Conservation (phyloP, 2,797 vertebrate genomes). For the Sylvia borin region DNA sequence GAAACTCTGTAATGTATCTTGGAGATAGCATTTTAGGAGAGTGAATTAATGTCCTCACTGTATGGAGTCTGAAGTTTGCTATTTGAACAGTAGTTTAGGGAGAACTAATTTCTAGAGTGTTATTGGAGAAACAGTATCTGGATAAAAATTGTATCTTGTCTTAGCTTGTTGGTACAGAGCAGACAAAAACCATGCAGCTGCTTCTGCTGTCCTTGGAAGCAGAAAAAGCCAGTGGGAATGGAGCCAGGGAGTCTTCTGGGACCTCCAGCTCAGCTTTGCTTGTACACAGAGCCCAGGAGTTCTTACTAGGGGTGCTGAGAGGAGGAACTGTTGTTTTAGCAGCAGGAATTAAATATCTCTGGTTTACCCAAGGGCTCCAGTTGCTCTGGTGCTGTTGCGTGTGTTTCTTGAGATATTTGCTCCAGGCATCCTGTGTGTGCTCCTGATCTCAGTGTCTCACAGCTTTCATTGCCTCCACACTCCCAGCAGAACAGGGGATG, state of each 20-base stretch:
- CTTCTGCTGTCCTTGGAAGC: constrained; percentile 2
- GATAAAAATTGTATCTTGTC: background rate
- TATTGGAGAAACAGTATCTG: background rate
- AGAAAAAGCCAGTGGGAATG: background rate
- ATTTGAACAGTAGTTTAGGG: constrained; percentile 25
- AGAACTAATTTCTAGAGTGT: constrained; percentile 14
- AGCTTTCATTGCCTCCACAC: background rate
- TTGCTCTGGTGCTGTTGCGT: background rate
- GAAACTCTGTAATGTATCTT: constrained; percentile 36
- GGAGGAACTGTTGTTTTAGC: background rate
- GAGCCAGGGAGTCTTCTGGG: background rate
- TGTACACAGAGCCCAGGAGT: background rate
- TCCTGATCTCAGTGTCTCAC: background rate
- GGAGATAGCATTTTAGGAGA: constrained; percentile 15
- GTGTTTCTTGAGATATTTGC: background rate
- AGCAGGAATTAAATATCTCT: background rate
- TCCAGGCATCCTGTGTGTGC: background rate
- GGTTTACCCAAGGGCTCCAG: background rate
- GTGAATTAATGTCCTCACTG: constrained; percentile 2
- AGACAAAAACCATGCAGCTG: background rate
- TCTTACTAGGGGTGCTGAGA: background rate
- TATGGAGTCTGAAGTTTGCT: constrained; percentile 32
- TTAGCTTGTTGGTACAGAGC: background rate
- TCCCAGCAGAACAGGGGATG: background rate
- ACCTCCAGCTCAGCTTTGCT: background rate